Percentiles rank a stretch among this genome's conserved stretches.
phyloP scores from a whole-genome alignment of 30 jellyfish, hydroid and myxozoan genomes.

The Nemopilema nomurai region DNA sequence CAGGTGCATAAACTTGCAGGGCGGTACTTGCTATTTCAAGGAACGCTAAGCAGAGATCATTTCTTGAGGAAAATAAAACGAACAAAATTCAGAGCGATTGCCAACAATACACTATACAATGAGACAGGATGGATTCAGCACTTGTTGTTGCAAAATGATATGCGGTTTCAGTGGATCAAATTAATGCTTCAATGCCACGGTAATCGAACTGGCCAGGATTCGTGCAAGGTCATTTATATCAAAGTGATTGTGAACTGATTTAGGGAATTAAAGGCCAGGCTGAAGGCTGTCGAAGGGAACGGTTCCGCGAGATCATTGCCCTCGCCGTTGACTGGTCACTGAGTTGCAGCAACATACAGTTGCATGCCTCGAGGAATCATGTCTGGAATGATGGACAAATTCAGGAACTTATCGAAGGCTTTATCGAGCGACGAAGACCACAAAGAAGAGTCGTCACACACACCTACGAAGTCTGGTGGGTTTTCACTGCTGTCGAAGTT shows the following conservation, averaged over 20 bases:
- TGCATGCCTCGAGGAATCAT: neutral
- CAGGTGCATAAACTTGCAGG: constrained; percentile 55
- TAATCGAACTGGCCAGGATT: neutral
- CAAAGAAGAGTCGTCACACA: constrained; percentile 19
- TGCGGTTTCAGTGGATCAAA: neutral
- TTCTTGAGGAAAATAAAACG: constrained; percentile 11
- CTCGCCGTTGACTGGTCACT: neutral
- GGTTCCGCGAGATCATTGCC: neutral
- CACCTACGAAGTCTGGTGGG: constrained; percentile 54
- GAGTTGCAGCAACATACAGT: neutral
- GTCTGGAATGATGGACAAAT: constrained; percentile 77
- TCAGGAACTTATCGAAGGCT: constrained; percentile 60
- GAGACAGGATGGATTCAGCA: neutral
- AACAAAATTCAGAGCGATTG: neutral
- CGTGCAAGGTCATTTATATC: neutral
- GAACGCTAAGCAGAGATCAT: constrained; percentile 14
- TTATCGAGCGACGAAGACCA: constrained; percentile 59
- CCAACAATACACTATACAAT: neutral
- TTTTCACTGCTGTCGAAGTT: constrained; percentile 73
- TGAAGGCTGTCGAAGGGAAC: neutral
- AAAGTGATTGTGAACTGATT: neutral
- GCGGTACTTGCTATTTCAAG: constrained; percentile 29
- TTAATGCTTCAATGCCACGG: neutral
- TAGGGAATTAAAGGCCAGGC: neutral
- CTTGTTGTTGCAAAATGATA: neutral